These are phyloP conservation scores for Drosophila falleni DNA, from an alignment of 2,888 invertebrate genomes.

Conservation along the genomic window DNA sequence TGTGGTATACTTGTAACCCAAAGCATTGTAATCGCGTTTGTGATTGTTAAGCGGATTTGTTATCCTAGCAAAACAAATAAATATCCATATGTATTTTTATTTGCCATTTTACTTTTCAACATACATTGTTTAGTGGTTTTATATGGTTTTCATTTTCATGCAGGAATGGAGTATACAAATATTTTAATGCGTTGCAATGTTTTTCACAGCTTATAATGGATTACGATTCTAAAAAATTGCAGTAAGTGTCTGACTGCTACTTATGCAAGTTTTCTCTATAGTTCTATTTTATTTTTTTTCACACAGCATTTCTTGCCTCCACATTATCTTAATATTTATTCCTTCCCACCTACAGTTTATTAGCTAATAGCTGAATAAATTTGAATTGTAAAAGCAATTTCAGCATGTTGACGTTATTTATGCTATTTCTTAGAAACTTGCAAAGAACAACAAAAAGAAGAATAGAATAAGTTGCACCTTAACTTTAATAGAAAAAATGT, in stretches of 20 bases:
- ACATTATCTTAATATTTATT: neutral
- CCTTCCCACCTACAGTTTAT: slow-evolving; percentile 10
- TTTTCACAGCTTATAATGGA: neutral
- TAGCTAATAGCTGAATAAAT: slow-evolving; percentile 31
- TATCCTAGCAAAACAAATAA: slow-evolving; percentile 3
- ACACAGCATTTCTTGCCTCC: neutral
- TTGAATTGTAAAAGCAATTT: slow-evolving; percentile 49
- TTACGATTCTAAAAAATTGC: neutral
- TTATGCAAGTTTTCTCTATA: neutral
- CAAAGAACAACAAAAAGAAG: slow-evolving; percentile 2
- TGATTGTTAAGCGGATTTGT: slow-evolving; percentile 47
- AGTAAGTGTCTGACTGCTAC: neutral
- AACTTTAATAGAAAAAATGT: slow-evolving; percentile 39
- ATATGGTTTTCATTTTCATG: slow-evolving; percentile 4
- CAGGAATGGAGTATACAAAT: neutral
- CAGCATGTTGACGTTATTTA: slow-evolving; percentile 26
- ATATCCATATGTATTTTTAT: slow-evolving; percentile 6
- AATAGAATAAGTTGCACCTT: neutral
- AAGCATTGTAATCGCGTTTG: slow-evolving; percentile 27
- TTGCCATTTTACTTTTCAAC: slow-evolving; percentile 8
- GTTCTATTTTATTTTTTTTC: slow-evolving; percentile 9
- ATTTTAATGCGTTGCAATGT: neutral
- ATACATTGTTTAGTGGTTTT: slow-evolving; percentile 9
- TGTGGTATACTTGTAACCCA: slow-evolving; percentile 1
- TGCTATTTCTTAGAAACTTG: slow-evolving; percentile 3